Percentiles rank a stretch among this genome's conserved stretches.
phyloP scores from a whole-genome alignment of 2,888 invertebrate species.

The Chloroclysta siterata region DNA sequence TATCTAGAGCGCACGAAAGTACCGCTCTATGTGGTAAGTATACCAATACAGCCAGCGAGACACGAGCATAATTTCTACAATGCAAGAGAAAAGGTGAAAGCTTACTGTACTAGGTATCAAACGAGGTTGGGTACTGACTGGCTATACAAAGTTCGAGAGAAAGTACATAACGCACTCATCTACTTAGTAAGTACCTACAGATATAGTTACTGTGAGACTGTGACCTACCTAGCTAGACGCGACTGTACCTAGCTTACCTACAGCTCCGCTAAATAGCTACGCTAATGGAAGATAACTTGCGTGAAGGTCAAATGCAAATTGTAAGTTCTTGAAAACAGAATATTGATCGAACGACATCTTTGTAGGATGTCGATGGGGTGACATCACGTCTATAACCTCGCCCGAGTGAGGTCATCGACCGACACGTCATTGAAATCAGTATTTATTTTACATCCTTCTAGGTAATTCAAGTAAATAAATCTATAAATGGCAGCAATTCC shows the following conservation, averaged over 20 bases:
- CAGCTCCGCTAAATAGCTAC: too few relatives aligned
- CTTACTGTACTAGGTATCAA: not conserved
- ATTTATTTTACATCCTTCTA: too few relatives aligned
- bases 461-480: too few relatives aligned
- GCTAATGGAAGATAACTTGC: not conserved
- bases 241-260: too few relatives aligned
- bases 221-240: too few relatives aligned
- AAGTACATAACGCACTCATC: not conserved
- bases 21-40: not conserved
- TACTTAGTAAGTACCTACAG: not conserved
- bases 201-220: too few relatives aligned
- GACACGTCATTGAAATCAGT: slow-evolving; percentile 39
- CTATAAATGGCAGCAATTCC: too few relatives aligned
- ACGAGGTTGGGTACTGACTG: not conserved
- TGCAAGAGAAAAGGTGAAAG: slow-evolving; percentile 53
- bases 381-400: slow-evolving; percentile 30
- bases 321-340: slow-evolving; percentile 11
- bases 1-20: slow-evolving; percentile 10
- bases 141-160: slow-evolving; percentile 10
- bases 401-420: slow-evolving; percentile 59
- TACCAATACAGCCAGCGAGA: slow-evolving; percentile 1
- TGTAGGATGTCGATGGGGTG: slow-evolving; percentile 19
- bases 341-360: slow-evolving; percentile 22
- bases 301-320: slow-evolving; percentile 26
- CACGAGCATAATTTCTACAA: slow-evolving; percentile 6